Evolutionary conservation across 2,113 vertebrate species (phyloP).

Genomic region (Neotoma lepida): DNA sequence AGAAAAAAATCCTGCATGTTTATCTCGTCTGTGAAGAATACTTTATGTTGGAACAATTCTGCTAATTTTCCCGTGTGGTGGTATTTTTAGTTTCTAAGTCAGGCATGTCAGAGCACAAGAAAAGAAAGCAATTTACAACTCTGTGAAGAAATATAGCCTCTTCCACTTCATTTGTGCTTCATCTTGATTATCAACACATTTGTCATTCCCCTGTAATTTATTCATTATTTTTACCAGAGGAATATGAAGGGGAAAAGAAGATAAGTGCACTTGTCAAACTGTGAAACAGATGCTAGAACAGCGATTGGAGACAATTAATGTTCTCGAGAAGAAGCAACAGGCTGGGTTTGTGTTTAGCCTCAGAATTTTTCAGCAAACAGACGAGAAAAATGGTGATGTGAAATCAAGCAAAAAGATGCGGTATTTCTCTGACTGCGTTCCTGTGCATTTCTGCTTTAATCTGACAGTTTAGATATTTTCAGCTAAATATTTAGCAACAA

Average conservation of each 20-base stretch:
- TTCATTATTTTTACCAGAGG: constrained; percentile 86
- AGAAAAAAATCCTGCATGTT: constrained; percentile 54
- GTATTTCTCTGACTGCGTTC: constrained; percentile 23
- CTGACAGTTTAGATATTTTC: constrained; percentile 56
- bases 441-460: constrained; percentile 44
- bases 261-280: constrained; percentile 87
- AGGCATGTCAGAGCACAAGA: constrained; percentile 74
- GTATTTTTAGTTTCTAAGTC: constrained; percentile 81
- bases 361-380: constrained; percentile 78
- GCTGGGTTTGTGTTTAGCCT: constrained; percentile 74
- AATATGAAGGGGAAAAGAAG: constrained; percentile 80
- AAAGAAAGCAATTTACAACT: constrained; percentile 86
- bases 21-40: constrained; percentile 52
- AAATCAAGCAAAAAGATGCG: constrained; percentile 65
- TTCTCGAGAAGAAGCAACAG: constrained; percentile 81
- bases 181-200: constrained; percentile 87
- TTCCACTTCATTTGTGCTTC: constrained; percentile 86
- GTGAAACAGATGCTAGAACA: constrained; percentile 87
- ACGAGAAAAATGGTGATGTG: constrained; percentile 81
- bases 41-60: constrained; percentile 69
- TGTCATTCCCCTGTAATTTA: constrained; percentile 87
- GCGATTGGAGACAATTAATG: constrained; percentile 87
- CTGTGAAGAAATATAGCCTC: constrained; percentile 76
- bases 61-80: constrained; percentile 74
- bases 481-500: constrained; percentile 36